Conservation (phyloP, 2,113 vertebrate species). For the Capra hircus region DNA sequence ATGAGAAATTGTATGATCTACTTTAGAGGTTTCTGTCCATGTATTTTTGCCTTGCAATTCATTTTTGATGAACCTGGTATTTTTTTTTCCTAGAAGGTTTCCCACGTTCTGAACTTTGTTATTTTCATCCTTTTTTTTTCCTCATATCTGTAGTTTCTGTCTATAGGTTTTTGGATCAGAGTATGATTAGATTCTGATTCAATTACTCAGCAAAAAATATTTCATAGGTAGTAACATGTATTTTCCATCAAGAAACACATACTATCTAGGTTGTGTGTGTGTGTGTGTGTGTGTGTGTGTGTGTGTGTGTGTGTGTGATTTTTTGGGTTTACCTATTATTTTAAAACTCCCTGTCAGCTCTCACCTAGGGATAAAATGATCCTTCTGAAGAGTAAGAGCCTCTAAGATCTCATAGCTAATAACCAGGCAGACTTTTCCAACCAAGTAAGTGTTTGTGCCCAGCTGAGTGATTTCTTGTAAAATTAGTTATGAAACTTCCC, state of each 20-base stretch:
- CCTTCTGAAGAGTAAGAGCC: neutral
- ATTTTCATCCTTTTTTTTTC: neutral
- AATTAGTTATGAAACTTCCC: neutral
- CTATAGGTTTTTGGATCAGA: neutral
- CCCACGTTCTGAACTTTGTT: neutral
- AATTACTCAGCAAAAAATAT: neutral
- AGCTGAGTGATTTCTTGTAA: neutral
- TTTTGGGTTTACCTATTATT: neutral
- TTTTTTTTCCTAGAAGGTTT: neutral
- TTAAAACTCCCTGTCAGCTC: neutral
- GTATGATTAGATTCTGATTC: neutral
- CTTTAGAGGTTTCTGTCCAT: neutral
- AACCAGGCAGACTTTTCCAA: neutral
- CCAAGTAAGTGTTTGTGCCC: neutral
- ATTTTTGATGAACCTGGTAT: neutral
- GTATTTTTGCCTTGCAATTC: neutral
- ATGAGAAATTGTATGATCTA: neutral
- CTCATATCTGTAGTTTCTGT: neutral
- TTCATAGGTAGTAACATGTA: neutral
- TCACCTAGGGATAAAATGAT: neutral
- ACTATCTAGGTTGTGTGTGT: neutral
- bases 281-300: no score
- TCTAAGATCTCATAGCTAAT: neutral
- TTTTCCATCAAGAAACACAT: neutral
- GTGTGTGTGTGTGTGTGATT: neutral